phyloP scores from a whole-genome alignment of 2,113 vertebrate species.

The Protobothrops flavoviridis region DNA sequence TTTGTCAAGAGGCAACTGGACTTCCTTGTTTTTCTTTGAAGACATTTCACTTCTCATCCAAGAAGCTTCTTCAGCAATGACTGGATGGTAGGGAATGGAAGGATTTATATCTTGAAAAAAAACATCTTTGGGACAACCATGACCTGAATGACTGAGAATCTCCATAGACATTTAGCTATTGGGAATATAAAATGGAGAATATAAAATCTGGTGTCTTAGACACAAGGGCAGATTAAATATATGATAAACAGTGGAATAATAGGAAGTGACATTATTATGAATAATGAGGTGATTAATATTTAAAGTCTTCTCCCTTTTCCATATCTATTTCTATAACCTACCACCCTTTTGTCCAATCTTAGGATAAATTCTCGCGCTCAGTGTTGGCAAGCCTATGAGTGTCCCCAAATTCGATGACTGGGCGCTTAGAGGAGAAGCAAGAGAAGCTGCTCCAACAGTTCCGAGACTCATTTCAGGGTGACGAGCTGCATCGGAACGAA shows the following conservation, averaged over 20 bases:
- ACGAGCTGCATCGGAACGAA: background rate
- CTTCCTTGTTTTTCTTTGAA: too few species aligned
- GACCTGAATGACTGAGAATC: too few species aligned
- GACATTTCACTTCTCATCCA: too few species aligned
- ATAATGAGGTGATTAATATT: background rate
- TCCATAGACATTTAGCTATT: background rate
- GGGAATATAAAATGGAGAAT: background rate
- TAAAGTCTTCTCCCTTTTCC: background rate
- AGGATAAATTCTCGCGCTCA: constrained; percentile 51
- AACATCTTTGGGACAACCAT: too few species aligned
- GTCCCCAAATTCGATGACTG: constrained; percentile 21
- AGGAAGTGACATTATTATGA: background rate
- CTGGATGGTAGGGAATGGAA: too few species aligned
- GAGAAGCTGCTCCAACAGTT: background rate
- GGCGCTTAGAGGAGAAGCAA: background rate
- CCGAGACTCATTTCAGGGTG: background rate
- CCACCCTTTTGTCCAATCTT: background rate
- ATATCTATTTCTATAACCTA: background rate
- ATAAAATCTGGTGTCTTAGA: background rate
- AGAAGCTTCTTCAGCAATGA: too few species aligned
- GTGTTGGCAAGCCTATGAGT: constrained; percentile 51
- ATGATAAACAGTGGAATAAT: background rate
- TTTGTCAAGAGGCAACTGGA: too few species aligned
- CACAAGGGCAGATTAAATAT: background rate
- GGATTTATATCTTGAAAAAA: too few species aligned